Base-by-base conservation (phyloP, 2,888 invertebrate genomes). In the Hoplodrina blanda region DNA sequence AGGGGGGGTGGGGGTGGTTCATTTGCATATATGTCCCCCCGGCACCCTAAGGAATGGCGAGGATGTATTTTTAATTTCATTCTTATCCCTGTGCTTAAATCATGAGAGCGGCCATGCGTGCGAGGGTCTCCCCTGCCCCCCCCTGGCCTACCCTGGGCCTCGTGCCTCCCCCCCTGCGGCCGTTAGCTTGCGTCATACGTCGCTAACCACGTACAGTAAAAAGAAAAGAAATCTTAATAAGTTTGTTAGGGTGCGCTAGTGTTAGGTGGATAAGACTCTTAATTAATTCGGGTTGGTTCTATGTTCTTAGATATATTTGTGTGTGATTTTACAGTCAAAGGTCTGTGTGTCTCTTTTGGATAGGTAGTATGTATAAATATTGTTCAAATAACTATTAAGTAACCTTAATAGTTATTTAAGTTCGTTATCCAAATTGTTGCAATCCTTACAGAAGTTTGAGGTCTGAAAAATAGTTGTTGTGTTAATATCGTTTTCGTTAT, bases 31-130 rank as follows among this genome's bases (percentile, higher is more conserved):
- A 95, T 96, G 95, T 95, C 95, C 90, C 95, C 95, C 95, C 86
- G 89, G 95, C 95, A 94, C 95, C 95, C 95, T 87, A 94, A 95
- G 95, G 94, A 94, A 85, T 85, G 84, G 92, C 92, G 92, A 92
- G 95, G 96, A 96, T 96, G 96, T 96, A 96, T 96, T 96, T 96
- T 96, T 96, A 96, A 96, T 96, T 96, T 96, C 95, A 95, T 96
- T 96, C 96, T 96, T 96, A 96, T 95, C 95, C 96, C 92, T 90
- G 95, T 93, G 95, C 96, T 96, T 96, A 95, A 96, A 95, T 96
- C 95, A 96, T 96, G 95, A 94, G 94, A 93, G 95, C 96, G 95
- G 95, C 96, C 96, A 96, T 96, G 96, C 96, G 96, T 95, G 95
- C 92, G 91, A 89, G 93, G 93, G 93, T 87, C 85, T 87, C 83